Evolutionary conservation across 2,888 invertebrate genomes (phyloP).

Genomic region (Microchrysa polita): DNA sequence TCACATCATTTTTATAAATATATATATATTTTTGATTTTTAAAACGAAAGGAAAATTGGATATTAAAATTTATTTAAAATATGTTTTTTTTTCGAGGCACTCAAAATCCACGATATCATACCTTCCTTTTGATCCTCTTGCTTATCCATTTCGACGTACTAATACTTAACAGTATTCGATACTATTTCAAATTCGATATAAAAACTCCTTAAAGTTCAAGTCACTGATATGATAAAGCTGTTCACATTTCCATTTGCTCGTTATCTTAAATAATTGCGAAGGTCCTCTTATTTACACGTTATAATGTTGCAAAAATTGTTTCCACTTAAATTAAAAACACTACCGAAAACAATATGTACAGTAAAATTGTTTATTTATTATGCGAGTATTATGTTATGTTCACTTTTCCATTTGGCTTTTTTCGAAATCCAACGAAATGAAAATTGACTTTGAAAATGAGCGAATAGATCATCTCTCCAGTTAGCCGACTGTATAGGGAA

Average conservation of each 20-base stretch:
- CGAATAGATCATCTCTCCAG: constrained; percentile 35
- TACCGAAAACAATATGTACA: not conserved
- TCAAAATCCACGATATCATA: constrained; percentile 27
- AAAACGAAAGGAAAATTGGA: not conserved
- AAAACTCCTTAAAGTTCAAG: not conserved
- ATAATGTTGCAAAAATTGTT: too few species aligned
- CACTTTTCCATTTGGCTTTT: constrained; percentile 7
- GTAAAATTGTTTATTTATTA: not conserved
- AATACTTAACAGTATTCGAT: not conserved
- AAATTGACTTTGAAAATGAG: not conserved
- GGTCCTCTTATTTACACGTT: too few species aligned
- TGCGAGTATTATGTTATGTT: constrained; percentile 20
- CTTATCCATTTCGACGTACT: constrained; percentile 34
- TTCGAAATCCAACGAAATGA: not conserved
- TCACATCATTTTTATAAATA: not conserved
- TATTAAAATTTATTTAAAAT: constrained; percentile 11
- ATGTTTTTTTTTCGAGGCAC: not conserved
- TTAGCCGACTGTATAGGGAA: constrained; percentile 14
- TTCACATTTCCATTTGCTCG: constrained; percentile 1
- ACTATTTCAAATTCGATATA: not conserved
- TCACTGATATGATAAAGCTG: constrained; percentile 1
- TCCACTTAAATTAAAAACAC: constrained; percentile 1
- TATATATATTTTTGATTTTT: constrained; percentile 13
- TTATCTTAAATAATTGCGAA: too few species aligned
- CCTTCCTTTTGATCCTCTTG: constrained; percentile 38